Evolutionary conservation across 2,797 vertebrate genomes (phyloP).

Genomic region (Eremophila alpestris): DNA sequence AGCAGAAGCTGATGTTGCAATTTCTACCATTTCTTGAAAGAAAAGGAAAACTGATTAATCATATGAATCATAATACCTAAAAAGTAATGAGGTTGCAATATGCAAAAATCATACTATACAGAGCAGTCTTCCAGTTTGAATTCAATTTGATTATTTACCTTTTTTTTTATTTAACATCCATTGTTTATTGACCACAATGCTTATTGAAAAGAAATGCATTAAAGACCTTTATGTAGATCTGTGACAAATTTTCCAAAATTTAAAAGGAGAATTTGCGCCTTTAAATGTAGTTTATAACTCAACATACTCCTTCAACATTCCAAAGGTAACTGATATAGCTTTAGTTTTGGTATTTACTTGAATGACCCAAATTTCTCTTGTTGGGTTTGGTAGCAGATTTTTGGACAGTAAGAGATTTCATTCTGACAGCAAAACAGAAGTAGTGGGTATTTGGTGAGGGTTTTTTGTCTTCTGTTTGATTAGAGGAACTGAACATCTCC

Average conservation of each 20-base stretch:
- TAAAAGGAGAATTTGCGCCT: background rate
- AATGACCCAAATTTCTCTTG: background rate
- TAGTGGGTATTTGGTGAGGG: background rate
- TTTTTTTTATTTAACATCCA: background rate
- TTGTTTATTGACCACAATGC: background rate
- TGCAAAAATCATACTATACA: background rate
- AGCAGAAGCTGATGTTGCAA: constrained; percentile 12
- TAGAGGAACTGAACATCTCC: background rate
- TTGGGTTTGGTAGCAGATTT: background rate
- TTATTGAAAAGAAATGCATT: constrained; percentile 16
- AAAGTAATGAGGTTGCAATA: constrained; percentile 19
- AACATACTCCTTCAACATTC: background rate
- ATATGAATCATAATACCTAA: constrained; percentile 42
- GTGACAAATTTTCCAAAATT: background rate
- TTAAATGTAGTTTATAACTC: background rate
- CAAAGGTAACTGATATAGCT: background rate
- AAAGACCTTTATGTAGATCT: background rate
- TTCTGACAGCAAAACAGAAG: constrained; percentile 8
- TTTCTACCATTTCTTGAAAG: constrained; percentile 60
- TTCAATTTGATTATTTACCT: background rate
- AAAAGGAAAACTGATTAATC: constrained; percentile 23
- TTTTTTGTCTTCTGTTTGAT: constrained; percentile 23
- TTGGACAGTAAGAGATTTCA: constrained; percentile 1
- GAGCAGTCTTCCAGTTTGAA: background rate
- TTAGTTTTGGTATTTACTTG: background rate